These are phyloP conservation scores for Pelecanus crispus DNA, from an alignment of 2,113 vertebrate species.

Conservation along the genomic window DNA sequence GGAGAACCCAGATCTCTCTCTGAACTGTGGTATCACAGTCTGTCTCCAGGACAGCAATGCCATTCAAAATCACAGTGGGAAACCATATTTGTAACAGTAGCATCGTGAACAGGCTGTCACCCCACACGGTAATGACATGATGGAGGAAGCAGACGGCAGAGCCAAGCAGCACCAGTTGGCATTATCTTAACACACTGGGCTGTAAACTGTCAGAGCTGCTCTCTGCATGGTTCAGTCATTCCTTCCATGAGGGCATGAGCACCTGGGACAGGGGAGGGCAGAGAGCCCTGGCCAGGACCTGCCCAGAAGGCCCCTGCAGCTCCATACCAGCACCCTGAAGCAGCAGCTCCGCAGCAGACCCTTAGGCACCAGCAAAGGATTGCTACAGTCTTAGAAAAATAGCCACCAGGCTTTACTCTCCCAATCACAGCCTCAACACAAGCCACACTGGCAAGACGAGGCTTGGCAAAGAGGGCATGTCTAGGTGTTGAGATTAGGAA, in stretches of 20 bases:
- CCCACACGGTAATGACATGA: accelerated
- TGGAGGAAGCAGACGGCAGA: not conserved
- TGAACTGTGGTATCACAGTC: not conserved
- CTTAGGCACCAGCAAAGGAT: not conserved
- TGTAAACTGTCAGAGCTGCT: not conserved
- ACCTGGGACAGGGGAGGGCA: not conserved
- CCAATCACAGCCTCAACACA: not conserved
- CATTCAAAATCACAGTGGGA: not conserved
- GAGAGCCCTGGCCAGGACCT: not conserved
- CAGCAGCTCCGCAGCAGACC: not conserved
- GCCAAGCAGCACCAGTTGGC: not conserved
- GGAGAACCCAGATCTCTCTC: not conserved
- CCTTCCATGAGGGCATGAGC: not conserved
- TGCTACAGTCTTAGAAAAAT: not conserved
- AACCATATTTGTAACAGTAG: not conserved
- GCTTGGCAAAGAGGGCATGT: not conserved
- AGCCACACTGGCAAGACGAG: not conserved
- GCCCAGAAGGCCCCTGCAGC: not conserved
- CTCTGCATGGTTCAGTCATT: not conserved
- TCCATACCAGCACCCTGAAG: not conserved
- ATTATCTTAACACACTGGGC: not conserved
- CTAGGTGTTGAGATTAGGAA: not conserved
- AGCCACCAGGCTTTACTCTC: not conserved
- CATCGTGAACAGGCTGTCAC: not conserved
- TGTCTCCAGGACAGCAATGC: not conserved